Evolutionary conservation across 1,140 invertebrate genomes (phyloP), one percentile per base, ranked within the genome.

Genomic region (Pogonomyrmex barbatus): DNA sequence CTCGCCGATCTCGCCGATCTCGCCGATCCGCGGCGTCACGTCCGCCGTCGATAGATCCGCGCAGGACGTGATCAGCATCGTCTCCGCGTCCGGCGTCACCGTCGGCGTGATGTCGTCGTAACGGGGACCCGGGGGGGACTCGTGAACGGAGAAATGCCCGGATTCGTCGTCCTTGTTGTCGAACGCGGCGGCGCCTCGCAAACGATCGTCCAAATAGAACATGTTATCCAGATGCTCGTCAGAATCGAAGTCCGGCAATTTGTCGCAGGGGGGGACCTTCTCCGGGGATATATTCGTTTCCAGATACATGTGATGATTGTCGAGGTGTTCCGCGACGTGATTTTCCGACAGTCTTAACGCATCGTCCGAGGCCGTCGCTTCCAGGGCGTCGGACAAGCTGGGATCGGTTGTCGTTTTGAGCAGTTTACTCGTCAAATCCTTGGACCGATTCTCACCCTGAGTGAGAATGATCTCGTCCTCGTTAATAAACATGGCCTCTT

Each of bases 191-290:
- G 79, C 8, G 30, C 42, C 6, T 4, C 14, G 79, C 14, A 83
- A 6, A 60, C 42, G 68, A 47, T 83, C 79, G 17, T 83, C 79
- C 33, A 83, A 3, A 1, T 83, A 75, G 4, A 83, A 83, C 33
- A 83, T 83, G 10, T 24, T 82, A 30, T 60, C 79, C 10, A 83
- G 33, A 0, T 73, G 79, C 33, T 60, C 79, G 30, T 73, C 79
- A 24, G 79, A 45, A 47, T 47, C 79, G 33, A 83, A 83, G 17
- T 12, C 33, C 30, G 68, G 79, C 24, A 83, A 3, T 4, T 83
- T 83, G 50, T 83, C 79, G 68, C 78, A 71, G 0, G 77, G 0
- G 0, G 33, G n/a, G n/a, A n/a, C 24, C 9, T 83, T 75, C 42
- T 82, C 79, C 17, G 68, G 8, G 9, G 54, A 50, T n/a, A 60